phyloP scores from a whole-genome alignment of 2,888 invertebrate species.

The Pinctada fucata region DNA sequence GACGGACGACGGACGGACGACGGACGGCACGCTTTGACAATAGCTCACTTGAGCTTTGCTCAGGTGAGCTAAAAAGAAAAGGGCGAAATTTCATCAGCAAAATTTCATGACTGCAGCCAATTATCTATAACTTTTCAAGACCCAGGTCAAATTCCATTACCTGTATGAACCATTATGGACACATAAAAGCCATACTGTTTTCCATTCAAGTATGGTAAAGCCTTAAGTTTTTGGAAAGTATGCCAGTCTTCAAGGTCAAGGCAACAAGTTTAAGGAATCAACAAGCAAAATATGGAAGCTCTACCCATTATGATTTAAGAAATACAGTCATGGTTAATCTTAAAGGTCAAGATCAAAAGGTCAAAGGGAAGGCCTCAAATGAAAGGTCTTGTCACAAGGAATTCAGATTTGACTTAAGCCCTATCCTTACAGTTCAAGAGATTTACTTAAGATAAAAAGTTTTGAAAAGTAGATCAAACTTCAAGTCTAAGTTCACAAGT shows the following conservation, averaged over 20 bases:
- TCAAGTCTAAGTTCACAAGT: not conserved
- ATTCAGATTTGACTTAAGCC: not conserved
- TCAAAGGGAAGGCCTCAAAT: not conserved
- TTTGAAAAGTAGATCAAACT: not conserved
- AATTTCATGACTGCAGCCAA: too few species aligned
- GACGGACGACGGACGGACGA: too few species aligned
- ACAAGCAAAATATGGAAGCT: not conserved
- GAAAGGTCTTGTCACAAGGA: constrained; percentile 1
- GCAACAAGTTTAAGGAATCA: not conserved
- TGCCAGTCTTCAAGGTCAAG: not conserved
- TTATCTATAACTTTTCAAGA: too few species aligned
- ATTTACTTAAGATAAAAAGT: not conserved
- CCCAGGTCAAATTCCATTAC: too few species aligned
- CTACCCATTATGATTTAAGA: not conserved
- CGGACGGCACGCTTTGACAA: too few species aligned
- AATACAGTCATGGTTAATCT: not conserved
- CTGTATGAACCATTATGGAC: too few species aligned
- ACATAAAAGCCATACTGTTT: too few species aligned
- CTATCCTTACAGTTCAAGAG: not conserved
- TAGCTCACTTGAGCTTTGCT: too few species aligned
- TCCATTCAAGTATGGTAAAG: too few species aligned
- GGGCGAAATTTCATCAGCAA: too few species aligned
- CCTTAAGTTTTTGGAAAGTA: too few species aligned
- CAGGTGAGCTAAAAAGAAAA: too few species aligned
- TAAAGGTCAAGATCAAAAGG: not conserved